Conservation (phyloP, 2,888 invertebrate species). For the Lapara coniferarum region DNA sequence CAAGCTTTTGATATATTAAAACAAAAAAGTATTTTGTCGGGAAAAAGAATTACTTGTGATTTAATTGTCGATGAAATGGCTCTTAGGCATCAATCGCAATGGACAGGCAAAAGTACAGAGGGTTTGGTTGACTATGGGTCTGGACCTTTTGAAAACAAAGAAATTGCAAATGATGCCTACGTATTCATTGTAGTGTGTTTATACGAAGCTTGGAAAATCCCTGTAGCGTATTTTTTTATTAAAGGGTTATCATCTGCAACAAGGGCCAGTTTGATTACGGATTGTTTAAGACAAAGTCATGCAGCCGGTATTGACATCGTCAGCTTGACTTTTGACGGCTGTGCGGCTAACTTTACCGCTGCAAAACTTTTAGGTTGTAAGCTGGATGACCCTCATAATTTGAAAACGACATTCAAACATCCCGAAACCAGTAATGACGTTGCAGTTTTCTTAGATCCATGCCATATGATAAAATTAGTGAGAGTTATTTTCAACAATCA, state of each 20-base stretch:
- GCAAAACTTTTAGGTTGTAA: background rate
- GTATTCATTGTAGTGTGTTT: too few relatives aligned
- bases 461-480: background rate
- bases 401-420: background rate
- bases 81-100: conserved; percentile 2
- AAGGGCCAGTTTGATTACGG: background rate
- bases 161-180: too few relatives aligned
- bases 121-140: too few relatives aligned
- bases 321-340: background rate
- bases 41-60: background rate
- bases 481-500: background rate
- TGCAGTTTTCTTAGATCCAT: background rate
- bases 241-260: too few relatives aligned
- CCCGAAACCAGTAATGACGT: background rate
- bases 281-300: background rate
- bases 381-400: background rate
- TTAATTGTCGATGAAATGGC: conserved; percentile 12
- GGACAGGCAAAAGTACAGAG: conserved; percentile 1
- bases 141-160: too few relatives aligned
- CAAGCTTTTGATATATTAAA: too few relatives aligned
- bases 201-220: too few relatives aligned
- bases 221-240: too few relatives aligned
- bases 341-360: background rate
- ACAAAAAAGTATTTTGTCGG: background rate
- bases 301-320: background rate